A percentile compares a stretch with the other conserved stretches of the same genome.
Conservation (phyloP, 2,888 invertebrate genomes). For the Pollenia griseotomentosa region DNA sequence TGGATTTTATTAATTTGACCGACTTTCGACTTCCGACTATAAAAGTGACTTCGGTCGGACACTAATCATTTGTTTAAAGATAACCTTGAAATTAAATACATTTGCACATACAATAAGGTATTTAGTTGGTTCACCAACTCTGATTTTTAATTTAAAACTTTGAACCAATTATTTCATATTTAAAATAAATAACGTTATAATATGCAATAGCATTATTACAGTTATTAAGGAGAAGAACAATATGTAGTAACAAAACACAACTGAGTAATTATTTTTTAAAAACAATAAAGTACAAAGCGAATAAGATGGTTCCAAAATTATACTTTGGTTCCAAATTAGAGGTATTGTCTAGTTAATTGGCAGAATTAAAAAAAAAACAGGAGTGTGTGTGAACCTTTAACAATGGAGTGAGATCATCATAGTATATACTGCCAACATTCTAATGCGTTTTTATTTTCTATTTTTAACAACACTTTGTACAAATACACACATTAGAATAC, state of each 20-base stretch:
- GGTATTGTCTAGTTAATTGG: not conserved
- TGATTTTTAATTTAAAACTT: no score
- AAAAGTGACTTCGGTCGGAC: no score
- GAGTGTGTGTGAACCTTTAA: conserved; percentile 22
- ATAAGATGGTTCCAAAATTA: not conserved
- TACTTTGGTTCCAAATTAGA: not conserved
- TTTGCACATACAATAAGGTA: no score
- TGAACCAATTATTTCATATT: no score
- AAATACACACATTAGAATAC: not conserved
- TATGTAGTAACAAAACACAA: no score
- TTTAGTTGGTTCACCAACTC: no score
- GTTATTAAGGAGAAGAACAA: no score
- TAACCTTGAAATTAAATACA: no score
- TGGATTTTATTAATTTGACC: no score
- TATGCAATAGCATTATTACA: no score
- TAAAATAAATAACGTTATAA: no score
- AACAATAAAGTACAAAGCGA: not conserved
- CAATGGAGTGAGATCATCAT: conserved; percentile 62
- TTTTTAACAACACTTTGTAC: conserved; percentile 25
- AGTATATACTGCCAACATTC: conserved; percentile 17
- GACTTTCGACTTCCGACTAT: no score
- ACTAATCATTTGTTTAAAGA: not conserved
- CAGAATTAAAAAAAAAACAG: conserved; percentile 11
- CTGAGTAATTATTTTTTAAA: not conserved
- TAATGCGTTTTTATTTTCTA: conserved; percentile 46